Percentiles rank a stretch among this genome's conserved stretches.
phyloP scores from a whole-genome alignment of 2,888 invertebrate genomes.

The Osmoderma eremita region DNA sequence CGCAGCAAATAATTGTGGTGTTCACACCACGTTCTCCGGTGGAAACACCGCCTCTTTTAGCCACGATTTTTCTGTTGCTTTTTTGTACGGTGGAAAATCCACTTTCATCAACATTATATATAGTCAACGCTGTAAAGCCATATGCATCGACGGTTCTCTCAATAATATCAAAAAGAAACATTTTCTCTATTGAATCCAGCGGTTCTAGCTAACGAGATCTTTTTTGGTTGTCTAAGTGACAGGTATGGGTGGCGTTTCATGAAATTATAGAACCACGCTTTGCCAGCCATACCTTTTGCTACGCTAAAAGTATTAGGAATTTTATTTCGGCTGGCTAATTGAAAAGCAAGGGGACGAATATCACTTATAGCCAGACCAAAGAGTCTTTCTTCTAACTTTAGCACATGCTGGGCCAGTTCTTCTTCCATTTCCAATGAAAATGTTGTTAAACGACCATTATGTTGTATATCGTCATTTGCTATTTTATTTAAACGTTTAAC shows the following conservation, averaged over 20 bases:
- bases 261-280: too few species aligned
- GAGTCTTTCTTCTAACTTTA: slow-evolving; percentile 43
- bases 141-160: slow-evolving; percentile 10
- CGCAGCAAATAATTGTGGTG: not conserved
- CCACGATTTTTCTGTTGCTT: slow-evolving; percentile 4
- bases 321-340: slow-evolving; percentile 42
- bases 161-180: slow-evolving; percentile 7
- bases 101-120: slow-evolving; percentile 23
- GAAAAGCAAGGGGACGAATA: slow-evolving; percentile 40
- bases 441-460: slow-evolving; percentile 29
- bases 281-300: slow-evolving; percentile 40
- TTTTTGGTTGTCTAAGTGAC: slow-evolving; percentile 13
- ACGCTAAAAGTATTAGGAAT: slow-evolving; percentile 39
- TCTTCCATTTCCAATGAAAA: slow-evolving; percentile 43
- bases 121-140: slow-evolving; percentile 10
- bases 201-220: slow-evolving; percentile 20
- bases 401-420: slow-evolving; percentile 44
- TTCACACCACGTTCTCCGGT: not conserved
- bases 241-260: slow-evolving; percentile 15
- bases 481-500: slow-evolving; percentile 43
- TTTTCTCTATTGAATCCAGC: slow-evolving; percentile 19
- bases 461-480: slow-evolving; percentile 43
- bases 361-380: slow-evolving; percentile 38
- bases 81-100: slow-evolving; percentile 11
- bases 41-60: slow-evolving; percentile 11